A percentile compares a stretch with the other conserved stretches of the same genome.
These are phyloP conservation scores for Lypha dubia DNA, from an alignment of 2,888 invertebrate genomes.

Conservation along the genomic window DNA sequence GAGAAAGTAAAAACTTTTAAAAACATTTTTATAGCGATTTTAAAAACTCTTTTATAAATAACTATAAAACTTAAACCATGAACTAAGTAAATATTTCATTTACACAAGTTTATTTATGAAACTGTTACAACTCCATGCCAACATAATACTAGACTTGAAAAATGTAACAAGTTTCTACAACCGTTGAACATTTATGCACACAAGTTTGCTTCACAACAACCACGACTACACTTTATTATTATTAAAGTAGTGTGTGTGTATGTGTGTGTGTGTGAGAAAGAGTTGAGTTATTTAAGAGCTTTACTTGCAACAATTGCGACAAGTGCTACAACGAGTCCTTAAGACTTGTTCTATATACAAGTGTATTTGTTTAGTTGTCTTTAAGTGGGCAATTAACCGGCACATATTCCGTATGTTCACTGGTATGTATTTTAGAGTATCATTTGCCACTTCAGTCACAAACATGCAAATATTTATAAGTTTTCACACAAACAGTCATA, in stretches of 20 bases:
- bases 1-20: no score
- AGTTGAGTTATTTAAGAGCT: constrained; percentile 66
- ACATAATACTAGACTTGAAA: background rate
- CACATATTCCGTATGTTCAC: background rate
- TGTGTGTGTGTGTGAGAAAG: no score
- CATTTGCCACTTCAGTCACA: constrained; percentile 2
- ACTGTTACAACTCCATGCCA: background rate
- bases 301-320: constrained; percentile 54
- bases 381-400: constrained; percentile 75
- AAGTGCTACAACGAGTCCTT: constrained; percentile 38
- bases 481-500: constrained; percentile 26
- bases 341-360: constrained; percentile 38
- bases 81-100: no score
- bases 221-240: constrained; percentile 3
- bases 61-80: no score
- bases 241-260: constrained; percentile 25
- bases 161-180: background rate
- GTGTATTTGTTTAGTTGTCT: constrained; percentile 65
- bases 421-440: background rate
- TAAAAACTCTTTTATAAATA: no score
- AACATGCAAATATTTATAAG: constrained; percentile 28
- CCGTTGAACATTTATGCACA: background rate
- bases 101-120: background rate
- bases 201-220: background rate
- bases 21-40: no score